phyloP scores from a whole-genome alignment of 1,140 invertebrate species.

The Papilio aristodemus region DNA sequence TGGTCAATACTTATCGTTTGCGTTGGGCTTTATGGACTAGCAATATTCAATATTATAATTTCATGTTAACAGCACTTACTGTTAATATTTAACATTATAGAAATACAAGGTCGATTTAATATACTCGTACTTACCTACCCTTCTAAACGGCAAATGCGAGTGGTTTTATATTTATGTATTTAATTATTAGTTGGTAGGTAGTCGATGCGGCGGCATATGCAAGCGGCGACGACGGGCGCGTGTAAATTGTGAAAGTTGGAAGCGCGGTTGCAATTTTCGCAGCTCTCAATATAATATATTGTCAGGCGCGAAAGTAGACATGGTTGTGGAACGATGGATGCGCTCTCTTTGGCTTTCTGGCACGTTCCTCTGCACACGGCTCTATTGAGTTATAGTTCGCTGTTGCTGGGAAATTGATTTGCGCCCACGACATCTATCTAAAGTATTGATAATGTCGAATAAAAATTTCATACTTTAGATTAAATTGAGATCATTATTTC shows the following conservation, averaged over 20 bases:
- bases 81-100: neutral
- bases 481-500: neutral
- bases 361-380: conserved; percentile 47
- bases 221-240: conserved; percentile 43
- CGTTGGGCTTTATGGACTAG: neutral
- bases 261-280: conserved; percentile 67
- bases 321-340: conserved; percentile 49
- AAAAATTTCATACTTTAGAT: neutral
- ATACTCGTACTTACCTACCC: neutral
- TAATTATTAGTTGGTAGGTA: conserved; percentile 12
- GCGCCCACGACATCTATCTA: conserved; percentile 32
- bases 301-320: conserved; percentile 52
- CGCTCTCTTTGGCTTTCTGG: conserved; percentile 60
- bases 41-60: neutral
- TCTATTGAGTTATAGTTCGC: conserved; percentile 44
- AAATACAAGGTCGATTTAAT: too few relatives aligned
- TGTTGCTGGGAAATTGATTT: conserved; percentile 36
- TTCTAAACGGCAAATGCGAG: neutral
- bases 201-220: conserved; percentile 42
- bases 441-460: conserved; percentile 12
- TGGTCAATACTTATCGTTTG: neutral
- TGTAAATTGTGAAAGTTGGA: conserved; percentile 73
- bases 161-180: conserved; percentile 15
- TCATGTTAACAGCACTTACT: neutral
- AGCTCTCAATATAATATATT: conserved; percentile 67